Percentiles rank a stretch among this genome's conserved stretches.
These are phyloP conservation scores for Lamprotornis superbus DNA, from an alignment of 2,113 vertebrate genomes.

Conservation along the genomic window DNA sequence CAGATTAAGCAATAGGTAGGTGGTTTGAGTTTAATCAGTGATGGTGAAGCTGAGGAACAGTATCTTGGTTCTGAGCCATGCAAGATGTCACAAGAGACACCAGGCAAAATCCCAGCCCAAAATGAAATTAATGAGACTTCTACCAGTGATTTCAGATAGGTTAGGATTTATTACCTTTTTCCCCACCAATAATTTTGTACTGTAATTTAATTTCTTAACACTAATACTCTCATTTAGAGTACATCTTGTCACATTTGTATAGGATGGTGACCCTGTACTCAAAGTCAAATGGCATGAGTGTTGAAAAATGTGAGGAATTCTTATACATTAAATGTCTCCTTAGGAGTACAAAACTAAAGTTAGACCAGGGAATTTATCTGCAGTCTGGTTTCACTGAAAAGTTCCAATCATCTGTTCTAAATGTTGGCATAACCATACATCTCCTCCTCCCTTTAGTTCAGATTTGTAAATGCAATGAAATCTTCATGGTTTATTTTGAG, in stretches of 20 bases:
- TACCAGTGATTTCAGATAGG: not conserved
- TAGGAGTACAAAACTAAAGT: not conserved
- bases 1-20: not conserved
- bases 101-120: not conserved
- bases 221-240: not conserved
- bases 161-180: not conserved
- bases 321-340: not conserved
- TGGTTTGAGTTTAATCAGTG: not conserved
- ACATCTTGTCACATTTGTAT: not conserved
- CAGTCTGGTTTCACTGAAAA: not conserved
- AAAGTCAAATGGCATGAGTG: not conserved
- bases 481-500: slow-evolving; percentile 2
- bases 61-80: not conserved
- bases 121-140: not conserved
- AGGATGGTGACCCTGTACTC: not conserved
- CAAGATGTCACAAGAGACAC: not conserved
- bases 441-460: not conserved
- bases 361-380: not conserved
- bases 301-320: not conserved
- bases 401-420: not conserved
- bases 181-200: not conserved
- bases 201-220: not conserved
- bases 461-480: slow-evolving; percentile 12
- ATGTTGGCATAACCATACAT: not conserved
- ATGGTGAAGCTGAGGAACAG: not conserved